Conservation (phyloP, 2,888 invertebrate genomes). For the Sminthurides aquaticus region DNA sequence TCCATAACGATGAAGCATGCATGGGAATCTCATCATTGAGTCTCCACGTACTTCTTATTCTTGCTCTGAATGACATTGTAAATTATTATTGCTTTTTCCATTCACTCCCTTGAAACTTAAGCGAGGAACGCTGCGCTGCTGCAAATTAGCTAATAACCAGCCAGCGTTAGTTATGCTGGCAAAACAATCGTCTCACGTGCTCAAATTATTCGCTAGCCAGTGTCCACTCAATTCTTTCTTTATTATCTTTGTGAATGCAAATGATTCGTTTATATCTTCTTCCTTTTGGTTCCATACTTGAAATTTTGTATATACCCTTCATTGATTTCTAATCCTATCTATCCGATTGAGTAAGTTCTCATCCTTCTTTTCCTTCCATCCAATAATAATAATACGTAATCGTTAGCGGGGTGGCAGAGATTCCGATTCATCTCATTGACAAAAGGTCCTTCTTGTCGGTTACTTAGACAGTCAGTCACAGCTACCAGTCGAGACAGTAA, state of each 20-base stretch:
- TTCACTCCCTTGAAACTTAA: not conserved
- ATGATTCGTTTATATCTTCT: too few relatives aligned
- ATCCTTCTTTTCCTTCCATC: not conserved
- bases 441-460: too few relatives aligned
- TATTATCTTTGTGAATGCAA: not conserved
- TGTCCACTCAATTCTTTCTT: not conserved
- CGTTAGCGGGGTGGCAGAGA: too few relatives aligned
- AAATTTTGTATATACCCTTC: not conserved
- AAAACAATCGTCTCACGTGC: not conserved
- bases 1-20: too few relatives aligned
- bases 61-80: not conserved
- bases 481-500: not conserved
- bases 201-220: not conserved
- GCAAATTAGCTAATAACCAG: not conserved
- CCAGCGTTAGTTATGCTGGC: too few relatives aligned
- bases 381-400: too few relatives aligned
- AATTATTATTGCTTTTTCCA: not conserved
- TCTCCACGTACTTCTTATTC: too few relatives aligned
- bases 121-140: not conserved
- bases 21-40: too few relatives aligned
- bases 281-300: not conserved
- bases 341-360: not conserved
- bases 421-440: too few relatives aligned
- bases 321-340: not conserved
- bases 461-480: too few relatives aligned